These are phyloP conservation scores for Gopherus flavomarginatus DNA, from an alignment of 2,113 vertebrate genomes.

Conservation along the genomic window DNA sequence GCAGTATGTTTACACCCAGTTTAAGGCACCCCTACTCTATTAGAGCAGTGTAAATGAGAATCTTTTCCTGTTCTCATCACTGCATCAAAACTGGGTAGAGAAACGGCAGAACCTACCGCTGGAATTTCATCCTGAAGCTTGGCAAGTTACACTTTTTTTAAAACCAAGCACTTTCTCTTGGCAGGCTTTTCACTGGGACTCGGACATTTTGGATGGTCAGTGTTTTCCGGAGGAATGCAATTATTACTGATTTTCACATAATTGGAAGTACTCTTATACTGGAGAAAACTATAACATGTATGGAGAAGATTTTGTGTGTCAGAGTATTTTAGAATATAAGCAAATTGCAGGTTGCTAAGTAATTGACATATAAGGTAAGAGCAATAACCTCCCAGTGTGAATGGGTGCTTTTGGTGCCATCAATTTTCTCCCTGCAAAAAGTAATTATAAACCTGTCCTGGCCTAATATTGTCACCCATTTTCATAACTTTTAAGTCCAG, in stretches of 20 bases:
- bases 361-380: accelerated
- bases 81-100: not conserved
- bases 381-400: accelerated
- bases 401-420: not conserved
- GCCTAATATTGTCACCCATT: accelerated
- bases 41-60: not conserved
- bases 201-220: not conserved
- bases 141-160: not conserved
- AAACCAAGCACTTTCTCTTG: not conserved
- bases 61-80: not conserved
- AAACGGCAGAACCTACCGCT: not conserved
- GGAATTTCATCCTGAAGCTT: not conserved
- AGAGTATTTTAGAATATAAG: not conserved
- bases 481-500: accelerated
- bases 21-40: not conserved
- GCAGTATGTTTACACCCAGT: not conserved
- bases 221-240: not conserved
- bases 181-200: not conserved
- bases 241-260: accelerated
- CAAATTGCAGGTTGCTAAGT: not conserved
- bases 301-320: accelerated
- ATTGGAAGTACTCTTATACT: accelerated
- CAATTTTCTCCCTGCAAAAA: not conserved
- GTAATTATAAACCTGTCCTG: accelerated
- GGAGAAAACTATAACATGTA: accelerated